Evolutionary conservation across 2,797 vertebrate species (phyloP).

Genomic region (Gastrophryne carolinensis): DNA sequence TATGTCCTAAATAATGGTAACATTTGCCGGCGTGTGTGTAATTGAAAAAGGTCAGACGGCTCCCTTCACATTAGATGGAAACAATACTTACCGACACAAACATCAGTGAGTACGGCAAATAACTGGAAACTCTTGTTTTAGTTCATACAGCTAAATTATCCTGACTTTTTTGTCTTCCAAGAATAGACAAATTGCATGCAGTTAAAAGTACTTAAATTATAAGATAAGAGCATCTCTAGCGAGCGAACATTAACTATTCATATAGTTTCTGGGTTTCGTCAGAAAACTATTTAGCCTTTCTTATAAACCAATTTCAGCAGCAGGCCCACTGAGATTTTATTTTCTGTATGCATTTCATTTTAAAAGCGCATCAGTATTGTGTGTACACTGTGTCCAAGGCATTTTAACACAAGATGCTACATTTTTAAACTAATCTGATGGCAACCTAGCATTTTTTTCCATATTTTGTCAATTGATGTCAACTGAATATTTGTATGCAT

Average conservation of each 20-base stretch:
- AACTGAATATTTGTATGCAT: too few relatives aligned
- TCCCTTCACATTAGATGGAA: background rate
- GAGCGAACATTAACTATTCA: background rate
- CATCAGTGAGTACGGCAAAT: too few relatives aligned
- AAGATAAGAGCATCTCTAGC: background rate
- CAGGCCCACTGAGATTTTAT: too few relatives aligned
- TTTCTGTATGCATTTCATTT: too few relatives aligned
- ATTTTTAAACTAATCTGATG: too few relatives aligned
- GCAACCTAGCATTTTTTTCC: too few relatives aligned
- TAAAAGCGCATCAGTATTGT: too few relatives aligned
- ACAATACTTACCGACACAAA: background rate
- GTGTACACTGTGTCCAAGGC: too few relatives aligned
- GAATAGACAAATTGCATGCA: background rate
- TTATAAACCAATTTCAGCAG: background rate
- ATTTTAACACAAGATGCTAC: too few relatives aligned
- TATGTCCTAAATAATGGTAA: background rate
- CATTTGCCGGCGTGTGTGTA: background rate
- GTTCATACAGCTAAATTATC: background rate
- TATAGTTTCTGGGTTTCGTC: background rate
- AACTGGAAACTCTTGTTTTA: conserved; percentile 7
- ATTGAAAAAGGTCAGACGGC: background rate
- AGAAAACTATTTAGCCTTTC: background rate
- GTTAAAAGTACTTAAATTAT: background rate
- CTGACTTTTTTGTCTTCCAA: background rate
- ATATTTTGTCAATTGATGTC: too few relatives aligned